Evolutionary conservation across 2,797 vertebrate genomes (phyloP), one percentile per base, ranked within the genome.

Genomic region (Geotrypetes seraphini): DNA sequence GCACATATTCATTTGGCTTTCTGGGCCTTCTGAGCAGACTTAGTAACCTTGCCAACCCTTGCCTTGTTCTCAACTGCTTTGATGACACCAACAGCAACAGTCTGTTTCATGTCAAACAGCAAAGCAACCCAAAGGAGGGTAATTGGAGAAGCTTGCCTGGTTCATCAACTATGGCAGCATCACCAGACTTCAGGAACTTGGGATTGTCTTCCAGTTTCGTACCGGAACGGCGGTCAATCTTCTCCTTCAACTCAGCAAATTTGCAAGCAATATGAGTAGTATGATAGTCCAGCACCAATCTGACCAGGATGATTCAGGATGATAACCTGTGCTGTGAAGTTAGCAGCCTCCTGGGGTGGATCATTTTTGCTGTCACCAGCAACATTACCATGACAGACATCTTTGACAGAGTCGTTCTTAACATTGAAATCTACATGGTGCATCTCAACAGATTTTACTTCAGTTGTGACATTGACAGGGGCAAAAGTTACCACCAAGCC

Each of bases 391-490:
- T 90, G 89, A 31, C 88, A 88, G 33, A 94, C 85, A 42, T 96
- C 92, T 58, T 96, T 94, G 25, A 96, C 90, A 1, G 91, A 94
- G 41, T 94, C 89, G 0, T 92, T 96, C 66, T 96, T 94, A 5
- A 96, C 89, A 0, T 92, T 93, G 63, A 95, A 96, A 53, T 91
- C 90, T 45, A 95, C 90, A 0, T 93, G 91, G 56, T 95, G 91
- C 92, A 95, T 96, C 68, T 96, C 92, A 38, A 93, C 91, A 25
- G 92, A 96, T 44, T 96, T 96, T 1, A 95, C 91, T 77, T 95
- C 91, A 56, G 92, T 96, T 60, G 90, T 94, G 25, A 96, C n/a
- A n/a, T n/a, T n/a, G n/a, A n/a, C n/a, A n/a, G n/a, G n/a, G n/a
- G n/a, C n/a, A n/a, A n/a, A n/a, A 4, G 89, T 92, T 40, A 93